Base-by-base conservation (phyloP, 2,888 invertebrate species). In the Lasioglossum calceatum region DNA sequence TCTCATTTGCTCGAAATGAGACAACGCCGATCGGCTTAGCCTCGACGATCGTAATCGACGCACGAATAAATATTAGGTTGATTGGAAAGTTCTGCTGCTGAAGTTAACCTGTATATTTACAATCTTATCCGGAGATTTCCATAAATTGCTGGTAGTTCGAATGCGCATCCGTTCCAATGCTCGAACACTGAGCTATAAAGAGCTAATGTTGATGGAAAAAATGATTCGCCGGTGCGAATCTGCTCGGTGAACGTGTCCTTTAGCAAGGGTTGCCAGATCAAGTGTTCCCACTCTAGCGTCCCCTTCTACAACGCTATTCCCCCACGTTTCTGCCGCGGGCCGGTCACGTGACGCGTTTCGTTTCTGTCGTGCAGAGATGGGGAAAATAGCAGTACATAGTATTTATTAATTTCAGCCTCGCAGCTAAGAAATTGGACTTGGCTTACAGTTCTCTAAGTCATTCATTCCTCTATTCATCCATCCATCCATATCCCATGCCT, bases 1-100 rank as follows among this genome's bases (percentile, higher is more conserved):
- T 74, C 42, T 80, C 74, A 50, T 78, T 58, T n/a, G 32, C 70
- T 47, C 75, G 70, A 39, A 71, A 44, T 16, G 70, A 74, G 32
- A 74, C 23, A 79, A 73, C 58, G 16, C 42, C 32, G 19, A 16
- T 5, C 70, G 19, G n/a, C 44, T 42, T 70, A 70, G 42, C 54
- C 27, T 27, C 42, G 12, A 8, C 36, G 16, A 71, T 71, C 32
- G 36, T 36, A 44, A 12, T 36, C 19, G 61, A 47, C 14, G n/a
- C 27, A 19, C 61, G 61, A 74, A 81, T 39, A 50, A 77, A 70
- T 67, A 70, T 67, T 70, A 16, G 47, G 50, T 10, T 70, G 70
- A 70, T 70, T 23, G 70, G 70, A 70, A 36, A 39, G 39, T 70
- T 70, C 36, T 70, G 39, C 10, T 36, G 39, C 39, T 70, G 12